Evolutionary conservation across 1,140 invertebrate genomes (phyloP).

Genomic region (Drosophila varians): DNA sequence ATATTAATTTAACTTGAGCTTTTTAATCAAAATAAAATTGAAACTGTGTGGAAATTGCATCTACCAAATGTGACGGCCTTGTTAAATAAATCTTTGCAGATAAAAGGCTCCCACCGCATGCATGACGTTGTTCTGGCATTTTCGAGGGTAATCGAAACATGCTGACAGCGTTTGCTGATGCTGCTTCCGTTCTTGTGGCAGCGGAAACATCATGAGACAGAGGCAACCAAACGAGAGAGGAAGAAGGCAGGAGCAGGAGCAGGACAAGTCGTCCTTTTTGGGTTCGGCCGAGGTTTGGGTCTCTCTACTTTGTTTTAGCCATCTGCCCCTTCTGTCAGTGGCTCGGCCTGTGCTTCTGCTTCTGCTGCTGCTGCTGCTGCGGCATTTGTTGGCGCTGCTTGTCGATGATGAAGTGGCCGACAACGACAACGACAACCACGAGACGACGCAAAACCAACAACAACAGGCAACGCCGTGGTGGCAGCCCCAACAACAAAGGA

Average conservation of each 20-base stretch:
- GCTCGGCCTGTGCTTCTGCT: constrained; percentile 27
- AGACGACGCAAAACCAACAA: constrained; percentile 32
- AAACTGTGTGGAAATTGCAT: no score
- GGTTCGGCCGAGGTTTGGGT: constrained; percentile 37
- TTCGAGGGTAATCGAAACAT: constrained; percentile 25
- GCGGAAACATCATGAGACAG: background rate
- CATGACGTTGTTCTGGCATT: constrained; percentile 13
- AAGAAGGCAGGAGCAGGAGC: constrained; percentile 1
- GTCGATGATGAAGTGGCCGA: constrained; percentile 75
- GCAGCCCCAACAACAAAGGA: constrained; percentile 19
- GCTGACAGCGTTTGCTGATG: background rate
- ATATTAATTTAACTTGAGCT: background rate
- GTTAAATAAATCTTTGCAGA: no score
- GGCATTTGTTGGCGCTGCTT: constrained; percentile 44
- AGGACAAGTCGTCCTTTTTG: constrained; percentile 55
- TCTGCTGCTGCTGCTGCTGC: constrained; percentile 1
- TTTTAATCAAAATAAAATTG: no score
- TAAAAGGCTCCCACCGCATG: no score
- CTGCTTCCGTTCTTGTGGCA: background rate
- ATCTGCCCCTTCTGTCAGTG: constrained; percentile 24
- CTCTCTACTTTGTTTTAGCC: constrained; percentile 69
- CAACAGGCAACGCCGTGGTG: constrained; percentile 12
- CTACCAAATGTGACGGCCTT: no score
- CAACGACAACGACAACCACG: constrained; percentile 59
- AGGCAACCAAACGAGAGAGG: background rate